phyloP scores from a whole-genome alignment of 2,888 invertebrate species.

The Drosophila birchii region DNA sequence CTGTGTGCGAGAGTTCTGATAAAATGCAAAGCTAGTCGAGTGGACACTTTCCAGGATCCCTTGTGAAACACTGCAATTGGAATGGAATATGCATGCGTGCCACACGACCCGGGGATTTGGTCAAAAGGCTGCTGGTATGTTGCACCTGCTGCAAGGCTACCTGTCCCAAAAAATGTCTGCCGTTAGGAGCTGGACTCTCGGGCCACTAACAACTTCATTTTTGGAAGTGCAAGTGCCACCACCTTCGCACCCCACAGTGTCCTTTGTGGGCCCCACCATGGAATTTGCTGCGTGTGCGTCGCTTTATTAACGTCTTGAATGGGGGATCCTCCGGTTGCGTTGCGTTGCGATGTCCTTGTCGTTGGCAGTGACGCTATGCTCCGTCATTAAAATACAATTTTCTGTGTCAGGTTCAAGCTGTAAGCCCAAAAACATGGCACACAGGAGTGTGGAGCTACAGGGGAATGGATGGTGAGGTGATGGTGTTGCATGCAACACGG shows the following conservation, averaged over 20 bases:
- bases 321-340: constrained; percentile 13
- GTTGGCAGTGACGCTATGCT: constrained; percentile 57
- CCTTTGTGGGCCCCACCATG: constrained; percentile 29
- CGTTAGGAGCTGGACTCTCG: constrained; percentile 13
- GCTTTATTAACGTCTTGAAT: constrained; percentile 79
- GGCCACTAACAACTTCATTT: constrained; percentile 71
- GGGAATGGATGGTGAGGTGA: constrained; percentile 2
- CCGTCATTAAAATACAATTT: constrained; percentile 81
- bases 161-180: constrained; percentile 53
- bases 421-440: constrained; percentile 50
- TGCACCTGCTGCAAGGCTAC: constrained; percentile 44
- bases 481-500: constrained; percentile 59
- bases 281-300: constrained; percentile 63
- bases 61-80: constrained; percentile 40
- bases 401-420: constrained; percentile 81
- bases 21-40: constrained; percentile 58
- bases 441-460: constrained; percentile 25
- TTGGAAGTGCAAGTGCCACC: constrained; percentile 47
- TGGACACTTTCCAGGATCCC: constrained; percentile 43
- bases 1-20: constrained; percentile 18
- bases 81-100: constrained; percentile 67
- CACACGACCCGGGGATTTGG: constrained; percentile 46
- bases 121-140: constrained; percentile 8
- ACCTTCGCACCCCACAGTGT: neutral
- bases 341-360: constrained; percentile 35